Evolutionary conservation across 2,888 invertebrate species (phyloP).

Genomic region (Cactoblastis cactorum): DNA sequence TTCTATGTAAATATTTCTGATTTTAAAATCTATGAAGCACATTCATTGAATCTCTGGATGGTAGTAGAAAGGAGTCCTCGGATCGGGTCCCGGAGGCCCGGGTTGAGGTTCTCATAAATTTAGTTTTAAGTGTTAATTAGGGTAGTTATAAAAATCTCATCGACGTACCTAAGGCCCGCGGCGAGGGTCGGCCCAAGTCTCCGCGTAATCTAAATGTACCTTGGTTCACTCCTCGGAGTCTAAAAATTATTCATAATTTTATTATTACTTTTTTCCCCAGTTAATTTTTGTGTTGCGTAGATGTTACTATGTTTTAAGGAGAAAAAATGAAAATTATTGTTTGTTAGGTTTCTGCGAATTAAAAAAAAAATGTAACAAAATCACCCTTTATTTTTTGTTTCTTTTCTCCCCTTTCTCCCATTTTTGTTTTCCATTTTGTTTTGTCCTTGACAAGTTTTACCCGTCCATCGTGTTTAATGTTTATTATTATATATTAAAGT

Average conservation of each 20-base stretch:
- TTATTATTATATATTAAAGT: constrained; percentile 69
- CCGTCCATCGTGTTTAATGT: constrained; percentile 77
- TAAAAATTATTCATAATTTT: constrained; percentile 71
- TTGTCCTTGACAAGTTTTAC: constrained; percentile 72
- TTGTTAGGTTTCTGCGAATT: constrained; percentile 80
- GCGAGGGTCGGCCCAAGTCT: constrained; percentile 58
- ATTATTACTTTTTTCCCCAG: constrained; percentile 70
- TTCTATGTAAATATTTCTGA: constrained; percentile 26
- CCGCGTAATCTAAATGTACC: constrained; percentile 75
- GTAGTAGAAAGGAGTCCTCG: constrained; percentile 57
- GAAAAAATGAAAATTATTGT: constrained; percentile 75
- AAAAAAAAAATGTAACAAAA: constrained; percentile 78
- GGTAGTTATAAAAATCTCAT: constrained; percentile 73
- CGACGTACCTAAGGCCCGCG: constrained; percentile 64
- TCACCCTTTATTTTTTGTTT: constrained; percentile 63
- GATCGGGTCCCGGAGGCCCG: constrained; percentile 43
- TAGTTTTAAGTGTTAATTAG: constrained; percentile 68
- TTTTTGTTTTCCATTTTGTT: constrained; percentile 35
- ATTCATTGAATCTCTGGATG: constrained; percentile 73
- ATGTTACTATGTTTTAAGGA: constrained; percentile 80
- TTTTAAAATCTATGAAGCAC: constrained; percentile 30
- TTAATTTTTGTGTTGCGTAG: constrained; percentile 80
- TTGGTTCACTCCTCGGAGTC: constrained; percentile 76
- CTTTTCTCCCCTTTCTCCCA: constrained; percentile 31
- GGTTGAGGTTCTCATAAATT: constrained; percentile 51